A percentile compares a stretch with the other conserved stretches of the same genome.
Conservation (phyloP, 2,888 invertebrate species). For the Scrobipalpa atriplicella region DNA sequence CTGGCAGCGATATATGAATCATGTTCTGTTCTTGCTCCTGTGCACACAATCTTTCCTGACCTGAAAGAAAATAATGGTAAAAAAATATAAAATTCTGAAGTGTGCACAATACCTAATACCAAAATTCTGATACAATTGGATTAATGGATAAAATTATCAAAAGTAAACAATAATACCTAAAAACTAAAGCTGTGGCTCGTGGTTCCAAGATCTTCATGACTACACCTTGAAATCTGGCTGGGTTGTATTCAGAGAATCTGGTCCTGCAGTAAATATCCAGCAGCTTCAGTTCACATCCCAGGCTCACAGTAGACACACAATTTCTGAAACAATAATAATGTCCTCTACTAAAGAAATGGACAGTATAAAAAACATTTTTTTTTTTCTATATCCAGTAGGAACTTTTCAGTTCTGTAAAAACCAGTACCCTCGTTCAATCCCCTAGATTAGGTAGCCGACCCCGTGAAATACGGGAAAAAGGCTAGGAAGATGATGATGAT, state of each 20-base stretch:
- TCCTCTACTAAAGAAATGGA: background rate
- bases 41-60: conserved; percentile 92
- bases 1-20: conserved; percentile 90
- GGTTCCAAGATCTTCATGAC: conserved; percentile 93
- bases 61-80: conserved; percentile 56
- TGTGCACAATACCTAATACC: no score
- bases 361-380: no score
- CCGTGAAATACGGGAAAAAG: no score
- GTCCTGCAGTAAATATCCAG: conserved; percentile 90
- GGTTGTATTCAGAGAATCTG: conserved; percentile 92
- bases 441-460: no score
- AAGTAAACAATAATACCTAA: conserved; percentile 67
- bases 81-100: no score
- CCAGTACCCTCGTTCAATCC: no score
- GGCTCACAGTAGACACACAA: conserved; percentile 90
- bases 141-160: no score
- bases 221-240: conserved; percentile 90
- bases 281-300: conserved; percentile 88
- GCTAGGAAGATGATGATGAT: no score
- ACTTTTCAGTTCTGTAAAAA: no score
- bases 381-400: no score
- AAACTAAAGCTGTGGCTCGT: conserved; percentile 87
- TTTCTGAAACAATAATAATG: conserved; percentile 81
- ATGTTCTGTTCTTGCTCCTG: conserved; percentile 90
- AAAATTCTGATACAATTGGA: no score